Base-by-base conservation (phyloP, 2,888 invertebrate genomes). In the Drosophila rubida region DNA sequence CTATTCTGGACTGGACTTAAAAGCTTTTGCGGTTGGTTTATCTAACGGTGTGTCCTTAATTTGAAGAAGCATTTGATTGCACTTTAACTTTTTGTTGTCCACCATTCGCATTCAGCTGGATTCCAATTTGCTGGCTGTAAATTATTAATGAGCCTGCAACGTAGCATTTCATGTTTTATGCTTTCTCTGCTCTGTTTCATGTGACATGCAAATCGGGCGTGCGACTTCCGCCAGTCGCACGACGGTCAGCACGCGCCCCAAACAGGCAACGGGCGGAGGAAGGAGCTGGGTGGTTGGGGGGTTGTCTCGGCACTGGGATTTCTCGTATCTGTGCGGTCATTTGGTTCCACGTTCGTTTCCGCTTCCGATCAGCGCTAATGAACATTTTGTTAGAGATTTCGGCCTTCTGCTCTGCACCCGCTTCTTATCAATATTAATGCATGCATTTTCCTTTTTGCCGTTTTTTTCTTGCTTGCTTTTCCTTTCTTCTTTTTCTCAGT, bases 281-380 rank as follows among this genome's bases (percentile, higher is more conserved):
- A 30, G 32, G 5, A n/a, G 30, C 3, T 9, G 11, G n/a, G 32
- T 19, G 19, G 19, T 19, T 19, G 2, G 1, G 19, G 19, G 19
- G 3, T n/a, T n/a, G n/a, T n/a, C n/a, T n/a, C n/a, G 19, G 19
- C 19, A 19, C 19, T 19, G 19, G 19, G 19, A 19, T 19, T 4
- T n/a, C 25, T 41, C 54, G 37, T 62, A 59, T 64, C 72, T 44
- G 58, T 27, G 27, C 11, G 73, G 58, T 64, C 70, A 75, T 67
- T 72, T 71, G 62, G 65, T 22, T 22, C 45, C 63, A 54, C 65
- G 55, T 42, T 61, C 58, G 58, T 69, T 79, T 87, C 81, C 85
- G 75, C 46, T 79, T 88, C 78, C 78, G 87, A 88, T 87, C 77
- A 71, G 62, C 85, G 74, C 83, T 87, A 87, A 86, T 87, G 89